phyloP scores from a whole-genome alignment of 2,113 vertebrate species.

The Monarcha castaneiventris region DNA sequence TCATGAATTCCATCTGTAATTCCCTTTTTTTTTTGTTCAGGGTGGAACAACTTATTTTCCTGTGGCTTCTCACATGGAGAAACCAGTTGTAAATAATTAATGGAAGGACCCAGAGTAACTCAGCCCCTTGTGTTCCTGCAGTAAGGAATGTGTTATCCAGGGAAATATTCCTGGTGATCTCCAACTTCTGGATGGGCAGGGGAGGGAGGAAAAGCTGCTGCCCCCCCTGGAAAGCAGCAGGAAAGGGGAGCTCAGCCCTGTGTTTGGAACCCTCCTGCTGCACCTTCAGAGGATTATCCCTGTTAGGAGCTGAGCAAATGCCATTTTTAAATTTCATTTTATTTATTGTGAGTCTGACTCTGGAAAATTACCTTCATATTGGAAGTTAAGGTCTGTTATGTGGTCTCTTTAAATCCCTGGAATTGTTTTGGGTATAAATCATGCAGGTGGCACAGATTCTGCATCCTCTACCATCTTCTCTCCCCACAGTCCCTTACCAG shows the following conservation, averaged over 20 bases:
- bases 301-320: neutral
- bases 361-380: fast-evolving
- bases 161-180: neutral
- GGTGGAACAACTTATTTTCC: neutral
- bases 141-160: neutral
- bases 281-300: neutral
- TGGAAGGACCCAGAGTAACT: neutral
- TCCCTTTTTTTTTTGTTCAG: fast-evolving
- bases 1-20: neutral
- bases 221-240: neutral
- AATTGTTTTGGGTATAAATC: neutral
- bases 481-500: neutral
- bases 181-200: neutral
- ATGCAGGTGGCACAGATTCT: neutral
- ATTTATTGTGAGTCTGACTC: neutral
- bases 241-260: too few species aligned
- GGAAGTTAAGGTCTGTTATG: fast-evolving
- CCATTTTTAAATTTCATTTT: neutral
- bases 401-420: neutral
- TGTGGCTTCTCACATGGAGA: neutral
- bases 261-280: fast-evolving
- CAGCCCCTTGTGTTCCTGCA: neutral
- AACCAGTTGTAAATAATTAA: neutral
- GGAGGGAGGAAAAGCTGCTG: neutral
- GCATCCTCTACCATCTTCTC: neutral